Conservation (phyloP, 1,140 invertebrate genomes). For the Myzus persicae region DNA sequence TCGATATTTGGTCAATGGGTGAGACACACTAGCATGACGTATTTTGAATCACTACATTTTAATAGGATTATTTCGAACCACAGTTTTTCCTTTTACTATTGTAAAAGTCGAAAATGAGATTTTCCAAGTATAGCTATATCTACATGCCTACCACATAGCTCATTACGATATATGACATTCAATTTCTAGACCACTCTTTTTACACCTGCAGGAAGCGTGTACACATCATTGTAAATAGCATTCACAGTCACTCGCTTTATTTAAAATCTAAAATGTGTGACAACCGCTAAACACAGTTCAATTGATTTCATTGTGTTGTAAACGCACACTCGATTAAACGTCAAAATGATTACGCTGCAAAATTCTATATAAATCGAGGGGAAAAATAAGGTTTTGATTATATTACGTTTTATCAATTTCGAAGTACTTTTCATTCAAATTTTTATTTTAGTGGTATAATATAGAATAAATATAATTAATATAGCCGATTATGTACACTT, state of each 20-base stretch:
- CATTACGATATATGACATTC: not conserved
- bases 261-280: no score
- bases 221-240: not conserved
- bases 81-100: not conserved
- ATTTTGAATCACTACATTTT: not conserved
- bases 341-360: not conserved
- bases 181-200: not conserved
- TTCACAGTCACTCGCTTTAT: not conserved
- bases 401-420: no score
- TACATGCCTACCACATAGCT: not conserved
- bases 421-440: not conserved
- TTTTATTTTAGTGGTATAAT: not conserved
- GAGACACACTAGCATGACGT: conserved; percentile 62
- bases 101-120: not conserved
- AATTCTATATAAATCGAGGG: not conserved
- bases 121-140: not conserved
- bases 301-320: not conserved
- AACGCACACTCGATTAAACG: not conserved
- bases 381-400: not conserved
- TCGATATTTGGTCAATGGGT: conserved; percentile 97
- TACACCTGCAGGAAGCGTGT: not conserved
- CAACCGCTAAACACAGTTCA: not conserved
- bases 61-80: not conserved
- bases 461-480: not conserved
- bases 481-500: not conserved